Evolutionary conservation across 2,113 vertebrate species (phyloP).

Genomic region (Gymnobelideus leadbeateri): DNA sequence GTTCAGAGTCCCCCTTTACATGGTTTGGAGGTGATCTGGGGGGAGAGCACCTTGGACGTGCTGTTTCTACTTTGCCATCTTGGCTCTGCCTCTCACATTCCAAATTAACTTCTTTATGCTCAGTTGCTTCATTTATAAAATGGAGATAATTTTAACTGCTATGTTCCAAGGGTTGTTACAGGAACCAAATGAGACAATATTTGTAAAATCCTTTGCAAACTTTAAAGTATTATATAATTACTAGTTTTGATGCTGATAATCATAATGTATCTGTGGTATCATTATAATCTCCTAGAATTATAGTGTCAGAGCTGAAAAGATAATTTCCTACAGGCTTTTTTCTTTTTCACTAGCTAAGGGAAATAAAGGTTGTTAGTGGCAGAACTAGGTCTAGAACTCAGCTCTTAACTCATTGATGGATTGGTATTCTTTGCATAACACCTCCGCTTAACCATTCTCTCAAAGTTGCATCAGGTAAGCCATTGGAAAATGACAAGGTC

Average conservation of each 20-base stretch:
- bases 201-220: not conserved
- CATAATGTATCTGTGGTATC: not conserved
- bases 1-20: no score
- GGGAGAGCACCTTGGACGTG: no score
- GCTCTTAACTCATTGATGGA: no score
- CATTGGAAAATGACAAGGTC: not conserved
- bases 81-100: no score
- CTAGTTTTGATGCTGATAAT: not conserved
- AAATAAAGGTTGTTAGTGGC: no score
- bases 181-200: not conserved
- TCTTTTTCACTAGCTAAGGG: no score
- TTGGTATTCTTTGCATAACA: no score
- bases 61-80: no score
- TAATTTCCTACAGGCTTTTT: no score
- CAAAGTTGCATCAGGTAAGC: slow-evolving; percentile 12
- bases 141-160: not conserved
- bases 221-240: not conserved
- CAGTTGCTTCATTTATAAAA: not conserved
- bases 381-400: no score
- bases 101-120: not conserved
- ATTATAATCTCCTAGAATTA: not conserved
- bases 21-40: no score
- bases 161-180: not conserved
- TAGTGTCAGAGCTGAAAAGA: not conserved
- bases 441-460: not conserved